These are phyloP conservation scores for Heliconius melpomene DNA, from an alignment of 1,140 invertebrate species.

Conservation along the genomic window DNA sequence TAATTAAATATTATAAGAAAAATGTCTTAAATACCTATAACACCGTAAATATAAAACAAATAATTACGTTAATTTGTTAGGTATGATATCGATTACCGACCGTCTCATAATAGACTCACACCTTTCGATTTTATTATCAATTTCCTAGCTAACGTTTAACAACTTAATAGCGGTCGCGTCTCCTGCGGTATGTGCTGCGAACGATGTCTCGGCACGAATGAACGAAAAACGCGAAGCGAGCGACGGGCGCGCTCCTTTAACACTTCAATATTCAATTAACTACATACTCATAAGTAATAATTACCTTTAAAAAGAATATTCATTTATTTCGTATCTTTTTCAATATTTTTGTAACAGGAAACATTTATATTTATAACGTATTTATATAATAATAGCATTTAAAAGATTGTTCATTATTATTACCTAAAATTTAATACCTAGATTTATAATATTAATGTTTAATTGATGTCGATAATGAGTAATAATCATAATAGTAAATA, in stretches of 20 bases:
- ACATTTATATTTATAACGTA: slow-evolving; percentile 83
- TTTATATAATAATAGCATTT: slow-evolving; percentile 83
- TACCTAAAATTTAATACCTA: slow-evolving; percentile 82
- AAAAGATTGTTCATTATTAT: slow-evolving; percentile 82
- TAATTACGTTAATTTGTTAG: slow-evolving; percentile 81
- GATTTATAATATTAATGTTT: slow-evolving; percentile 81
- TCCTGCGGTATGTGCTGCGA: too few species aligned
- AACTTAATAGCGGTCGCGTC: slow-evolving; percentile 77
- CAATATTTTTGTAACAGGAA: slow-evolving; percentile 83
- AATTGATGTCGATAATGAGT: slow-evolving; percentile 81
- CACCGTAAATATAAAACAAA: slow-evolving; percentile 82
- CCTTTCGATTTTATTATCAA: slow-evolving; percentile 80
- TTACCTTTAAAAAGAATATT: slow-evolving; percentile 81
- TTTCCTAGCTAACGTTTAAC: slow-evolving; percentile 81
- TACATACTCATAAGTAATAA: slow-evolving; percentile 81
- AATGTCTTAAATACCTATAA: slow-evolving; percentile 81
- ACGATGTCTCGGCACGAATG: slow-evolving; percentile 69
- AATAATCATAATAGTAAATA: slow-evolving; percentile 77
- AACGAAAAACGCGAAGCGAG: slow-evolving; percentile 77
- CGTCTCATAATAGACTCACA: slow-evolving; percentile 75
- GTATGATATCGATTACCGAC: slow-evolving; percentile 80
- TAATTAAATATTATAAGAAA: slow-evolving; percentile 81
- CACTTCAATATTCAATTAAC: slow-evolving; percentile 79
- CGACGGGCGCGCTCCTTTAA: slow-evolving; percentile 71
- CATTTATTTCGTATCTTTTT: slow-evolving; percentile 81